Evolutionary conservation across 2,113 vertebrate species (phyloP).

Genomic region (Miniopterus natalensis): DNA sequence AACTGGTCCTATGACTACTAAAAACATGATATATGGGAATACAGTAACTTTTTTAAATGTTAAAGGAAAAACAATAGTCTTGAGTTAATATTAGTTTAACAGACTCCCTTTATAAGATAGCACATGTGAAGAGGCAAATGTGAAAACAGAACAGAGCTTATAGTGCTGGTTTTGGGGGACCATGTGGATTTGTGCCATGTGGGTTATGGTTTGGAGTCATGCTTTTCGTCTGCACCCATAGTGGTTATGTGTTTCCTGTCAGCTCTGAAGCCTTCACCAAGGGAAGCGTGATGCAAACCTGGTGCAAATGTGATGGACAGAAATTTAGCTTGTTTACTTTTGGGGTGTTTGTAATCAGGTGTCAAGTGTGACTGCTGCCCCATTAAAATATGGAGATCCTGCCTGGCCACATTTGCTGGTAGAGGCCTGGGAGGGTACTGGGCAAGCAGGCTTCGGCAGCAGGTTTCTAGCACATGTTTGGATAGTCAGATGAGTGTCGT

Average conservation of each 20-base stretch:
- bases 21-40: not conserved
- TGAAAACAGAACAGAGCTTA: not conserved
- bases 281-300: not conserved
- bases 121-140: not conserved
- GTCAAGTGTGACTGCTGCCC: too few species aligned
- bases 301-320: not conserved
- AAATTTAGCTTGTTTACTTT: not conserved
- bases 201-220: not conserved
- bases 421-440: not conserved
- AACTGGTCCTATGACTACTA: not conserved
- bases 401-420: not conserved
- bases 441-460: not conserved
- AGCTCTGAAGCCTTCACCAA: constrained; percentile 4
- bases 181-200: not conserved
- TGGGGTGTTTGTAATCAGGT: not conserved
- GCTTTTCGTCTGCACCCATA: rapidly evolving
- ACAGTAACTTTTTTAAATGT: not conserved
- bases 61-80: not conserved
- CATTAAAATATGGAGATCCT: not conserved
- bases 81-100: not conserved
- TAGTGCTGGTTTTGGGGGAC: not conserved
- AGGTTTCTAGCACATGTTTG: not conserved
- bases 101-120: not conserved
- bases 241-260: not conserved
- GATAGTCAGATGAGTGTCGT: not conserved